These are phyloP conservation scores for Drosophila maculinotata DNA, from an alignment of 2,888 invertebrate species.

Conservation along the genomic window DNA sequence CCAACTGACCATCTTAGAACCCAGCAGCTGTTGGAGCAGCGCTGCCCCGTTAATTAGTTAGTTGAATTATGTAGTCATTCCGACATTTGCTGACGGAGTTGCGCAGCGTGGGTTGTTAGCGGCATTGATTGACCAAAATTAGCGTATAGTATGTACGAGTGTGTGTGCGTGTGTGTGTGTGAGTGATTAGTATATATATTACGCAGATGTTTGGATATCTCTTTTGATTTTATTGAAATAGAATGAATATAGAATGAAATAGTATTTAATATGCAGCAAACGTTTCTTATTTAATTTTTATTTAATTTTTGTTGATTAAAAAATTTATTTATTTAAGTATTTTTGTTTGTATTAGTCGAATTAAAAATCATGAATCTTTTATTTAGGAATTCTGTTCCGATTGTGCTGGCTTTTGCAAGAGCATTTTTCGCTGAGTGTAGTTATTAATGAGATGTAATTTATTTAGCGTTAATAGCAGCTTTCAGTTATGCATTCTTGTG, in stretches of 20 bases:
- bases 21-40: constrained; percentile 3
- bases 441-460: constrained; percentile 7
- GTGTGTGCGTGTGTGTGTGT: constrained; percentile 11
- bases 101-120: constrained; percentile 59
- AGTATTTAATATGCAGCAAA: too few species aligned
- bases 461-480: constrained; percentile 21
- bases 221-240: background rate
- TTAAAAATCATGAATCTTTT: too few species aligned
- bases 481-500: constrained; percentile 11
- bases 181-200: constrained; percentile 1
- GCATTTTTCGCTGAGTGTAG: background rate
- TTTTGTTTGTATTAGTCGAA: too few species aligned
- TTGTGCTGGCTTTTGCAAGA: too few species aligned
- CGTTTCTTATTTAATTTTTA: too few species aligned
- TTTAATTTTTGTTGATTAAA: too few species aligned
- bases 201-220: constrained; percentile 8
- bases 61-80: constrained; percentile 49
- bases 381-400: too few species aligned
- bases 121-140: constrained; percentile 77
- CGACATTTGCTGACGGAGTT: constrained; percentile 10
- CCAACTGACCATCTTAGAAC: constrained; percentile 51
- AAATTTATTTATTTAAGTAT: too few species aligned
- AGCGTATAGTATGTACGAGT: constrained; percentile 23
- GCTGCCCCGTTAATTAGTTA: constrained; percentile 64
- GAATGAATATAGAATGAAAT: too few species aligned